Evolutionary conservation across 2,888 invertebrate species (phyloP), one percentile per base, ranked within the genome.

Genomic region (Dolomedes plantarius): DNA sequence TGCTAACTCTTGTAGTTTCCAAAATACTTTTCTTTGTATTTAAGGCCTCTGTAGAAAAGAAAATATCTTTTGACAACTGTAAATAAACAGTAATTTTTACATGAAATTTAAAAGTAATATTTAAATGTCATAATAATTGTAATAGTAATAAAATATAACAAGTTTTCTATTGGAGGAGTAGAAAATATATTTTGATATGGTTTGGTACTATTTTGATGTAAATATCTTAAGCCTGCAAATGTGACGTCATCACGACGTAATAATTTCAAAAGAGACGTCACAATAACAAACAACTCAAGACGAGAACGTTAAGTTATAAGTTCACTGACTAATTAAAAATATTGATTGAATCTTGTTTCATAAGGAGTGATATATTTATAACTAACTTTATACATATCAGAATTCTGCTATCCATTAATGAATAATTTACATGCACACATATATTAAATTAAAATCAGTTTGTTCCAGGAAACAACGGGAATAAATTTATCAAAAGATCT

Each of bases 141-240:
- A 5, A 36, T 36, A 36, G 36, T 36, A 11, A 16, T 46, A 46
- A 46, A 46, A 36, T 6, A 46, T 16, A 46, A 46, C 11, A 46
- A 36, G 5, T 7, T 46, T 46, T 9, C 16, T 46, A 7, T 16
- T 46, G 46, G 1, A 6, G n/a, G 16, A 46, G 16, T 16, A 46
- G n/a, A 46, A 46, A 46, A 46, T 46, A 46, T 46, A 46, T 46
- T 46, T 46, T 46, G 46, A 46, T 46, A 46, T 46, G 16, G 46
- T 46, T 16, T 7, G 46, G 16, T 13, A 16, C 9, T 46, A 46
- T 46, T 9, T 16, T 46, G 9, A 16, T 46, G 16, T 13, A 2
- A 16, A 13, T 16, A 13, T 16, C 2, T 46, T 46, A n/a, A n/a
- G 2, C 2, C 2, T 13, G 46, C 36, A 36, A 46, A 46, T 46